Base-by-base conservation (phyloP, 2,797 vertebrate genomes). In the Crenichthys baileyi region DNA sequence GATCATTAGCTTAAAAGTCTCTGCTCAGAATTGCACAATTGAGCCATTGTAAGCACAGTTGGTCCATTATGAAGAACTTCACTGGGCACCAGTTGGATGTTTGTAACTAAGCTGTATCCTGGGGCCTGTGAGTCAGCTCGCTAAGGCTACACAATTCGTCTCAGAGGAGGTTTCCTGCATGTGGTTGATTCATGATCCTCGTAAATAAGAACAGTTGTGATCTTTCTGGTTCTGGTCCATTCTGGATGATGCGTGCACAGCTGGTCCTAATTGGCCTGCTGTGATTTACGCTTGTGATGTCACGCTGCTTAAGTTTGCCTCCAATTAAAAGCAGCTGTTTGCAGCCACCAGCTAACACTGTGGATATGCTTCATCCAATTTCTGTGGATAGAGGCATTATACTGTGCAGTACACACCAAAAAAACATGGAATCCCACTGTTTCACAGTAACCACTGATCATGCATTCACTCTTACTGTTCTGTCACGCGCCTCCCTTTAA, bases 261-360 rank as follows among this genome's bases (percentile, higher is more conserved):
- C 84, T 92, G 90, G 76, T 85, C 92, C 86, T 72, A 90, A 90
- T 94, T 75, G 60, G 29, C 73, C 85, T 48, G 78, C 80, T 79
- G 55, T 58, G 74, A 73, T 82, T 80, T 83, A 70, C n/a, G 67
- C 41, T 39, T 22, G 63, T 70, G 41, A 70, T 48, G 67, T 70
- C 67, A 26, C 44, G 13, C 13, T 70, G 44, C 13, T 46, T 12
- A 26, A 46, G 67, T 48, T 68, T 48, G n/a, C 11, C 77, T 44
- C 79, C 81, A 79, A 85, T 79, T 90, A 26, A 79, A 90, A 89
- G 63, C 89, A 92, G 79, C 89, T 91, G 67, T 46, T 46, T 4
- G 41, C 24, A 26, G 41, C 39, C 39, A 3, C 70, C 81, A 80
- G 50, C 87, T 81, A 83, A 83, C 77, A 11, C 74, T 0, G 56